These are phyloP conservation scores for Eupithecia exiguata DNA, from an alignment of 2,888 invertebrate species.

Conservation along the genomic window DNA sequence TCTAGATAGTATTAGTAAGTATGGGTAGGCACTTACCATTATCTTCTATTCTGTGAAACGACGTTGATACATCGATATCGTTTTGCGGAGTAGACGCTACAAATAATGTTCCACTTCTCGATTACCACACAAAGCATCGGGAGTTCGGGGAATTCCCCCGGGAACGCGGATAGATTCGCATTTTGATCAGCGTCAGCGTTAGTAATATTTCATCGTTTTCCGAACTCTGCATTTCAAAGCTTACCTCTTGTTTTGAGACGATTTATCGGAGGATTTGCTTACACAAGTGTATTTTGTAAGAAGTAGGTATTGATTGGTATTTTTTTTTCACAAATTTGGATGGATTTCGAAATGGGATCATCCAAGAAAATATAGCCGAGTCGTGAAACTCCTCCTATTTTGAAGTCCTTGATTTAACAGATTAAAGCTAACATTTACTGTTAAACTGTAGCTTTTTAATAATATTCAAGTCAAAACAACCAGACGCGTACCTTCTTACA, in stretches of 20 bases:
- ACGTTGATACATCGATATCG: neutral
- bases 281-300: too few relatives aligned
- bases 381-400: neutral
- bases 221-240: neutral
- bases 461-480: too few relatives aligned
- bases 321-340: too few relatives aligned
- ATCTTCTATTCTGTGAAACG: neutral
- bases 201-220: conserved; percentile 2
- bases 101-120: conserved; percentile 14
- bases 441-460: too few relatives aligned
- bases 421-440: neutral
- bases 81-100: neutral
- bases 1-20: too few relatives aligned
- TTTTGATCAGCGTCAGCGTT: conserved; percentile 13
- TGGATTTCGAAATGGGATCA: too few relatives aligned
- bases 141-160: conserved; percentile 17
- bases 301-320: too few relatives aligned
- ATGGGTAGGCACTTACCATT: neutral
- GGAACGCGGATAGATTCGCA: conserved; percentile 15
- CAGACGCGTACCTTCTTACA: neutral
- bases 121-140: conserved; percentile 22
- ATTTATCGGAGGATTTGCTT: neutral
- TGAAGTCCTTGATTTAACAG: too few relatives aligned
- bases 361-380: neutral
- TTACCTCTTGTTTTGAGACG: neutral